Evolutionary conservation across 2,113 vertebrate genomes (phyloP).

Genomic region (Proterorhinus semilunaris): DNA sequence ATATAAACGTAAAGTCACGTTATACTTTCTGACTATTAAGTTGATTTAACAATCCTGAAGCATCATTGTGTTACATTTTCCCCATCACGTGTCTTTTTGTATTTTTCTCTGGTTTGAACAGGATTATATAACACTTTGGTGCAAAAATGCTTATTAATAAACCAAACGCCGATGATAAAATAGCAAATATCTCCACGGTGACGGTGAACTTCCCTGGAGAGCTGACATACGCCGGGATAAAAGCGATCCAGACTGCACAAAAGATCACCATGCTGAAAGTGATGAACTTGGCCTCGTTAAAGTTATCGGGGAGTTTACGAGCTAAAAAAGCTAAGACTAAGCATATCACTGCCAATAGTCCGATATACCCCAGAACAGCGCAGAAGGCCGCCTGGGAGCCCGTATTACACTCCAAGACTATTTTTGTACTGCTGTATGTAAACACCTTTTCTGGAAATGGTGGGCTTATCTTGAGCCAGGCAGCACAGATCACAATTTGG

Average conservation of each 20-base stretch:
- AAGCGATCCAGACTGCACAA: slow-evolving; percentile 78
- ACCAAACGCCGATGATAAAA: slow-evolving; percentile 72
- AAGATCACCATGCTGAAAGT: slow-evolving; percentile 80
- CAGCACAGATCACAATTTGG: slow-evolving; percentile 69
- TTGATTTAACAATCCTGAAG: background rate
- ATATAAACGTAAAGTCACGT: no score
- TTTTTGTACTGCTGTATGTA: slow-evolving; percentile 61
- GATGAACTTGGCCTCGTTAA: slow-evolving; percentile 78
- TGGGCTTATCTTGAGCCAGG: slow-evolving; percentile 70
- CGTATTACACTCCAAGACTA: slow-evolving; percentile 74
- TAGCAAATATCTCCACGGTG: slow-evolving; percentile 78
- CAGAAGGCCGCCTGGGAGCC: slow-evolving; percentile 73
- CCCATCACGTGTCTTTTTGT: slow-evolving; percentile 62
- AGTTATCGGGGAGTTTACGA: slow-evolving; percentile 74
- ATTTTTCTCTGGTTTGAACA: slow-evolving; percentile 74
- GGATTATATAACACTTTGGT: slow-evolving; percentile 75
- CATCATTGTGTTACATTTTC: background rate
- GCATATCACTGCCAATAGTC: slow-evolving; percentile 60
- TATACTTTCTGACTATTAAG: no score
- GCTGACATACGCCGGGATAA: slow-evolving; percentile 77
- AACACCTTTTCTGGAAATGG: slow-evolving; percentile 70
- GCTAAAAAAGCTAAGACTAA: slow-evolving; percentile 73
- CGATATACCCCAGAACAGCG: slow-evolving; percentile 72
- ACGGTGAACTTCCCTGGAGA: slow-evolving; percentile 78
- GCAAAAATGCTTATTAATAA: slow-evolving; percentile 69